phyloP scores from a whole-genome alignment of 2,888 invertebrate genomes.

The Agrotis puta region DNA sequence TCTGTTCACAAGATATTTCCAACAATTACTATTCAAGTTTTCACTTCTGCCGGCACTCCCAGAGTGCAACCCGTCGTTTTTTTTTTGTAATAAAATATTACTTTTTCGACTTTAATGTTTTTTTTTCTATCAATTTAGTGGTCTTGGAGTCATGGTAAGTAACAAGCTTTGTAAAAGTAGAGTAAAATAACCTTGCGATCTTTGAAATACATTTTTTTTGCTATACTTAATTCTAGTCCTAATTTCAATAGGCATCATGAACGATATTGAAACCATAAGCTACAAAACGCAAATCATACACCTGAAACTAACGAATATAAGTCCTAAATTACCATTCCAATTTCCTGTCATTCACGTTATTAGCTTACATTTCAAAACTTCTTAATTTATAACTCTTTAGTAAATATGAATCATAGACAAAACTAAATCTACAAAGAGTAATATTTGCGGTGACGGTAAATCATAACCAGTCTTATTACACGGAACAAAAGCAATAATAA shows the following conservation, averaged over 20 bases:
- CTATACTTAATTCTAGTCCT: no score
- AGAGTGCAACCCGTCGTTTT: no score
- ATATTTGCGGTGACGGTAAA: constrained; percentile 42
- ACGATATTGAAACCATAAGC: neutral
- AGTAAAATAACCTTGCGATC: neutral
- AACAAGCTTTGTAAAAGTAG: neutral
- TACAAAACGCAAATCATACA: neutral
- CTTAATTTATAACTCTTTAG: neutral
- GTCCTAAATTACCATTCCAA: neutral
- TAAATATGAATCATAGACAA: constrained; percentile 1
- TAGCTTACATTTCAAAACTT: neutral
- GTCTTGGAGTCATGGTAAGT: no score
- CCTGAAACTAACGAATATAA: neutral
- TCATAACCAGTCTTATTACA: constrained; percentile 48
- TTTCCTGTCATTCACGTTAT: neutral
- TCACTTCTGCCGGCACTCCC: no score
- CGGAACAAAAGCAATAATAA: constrained; percentile 69
- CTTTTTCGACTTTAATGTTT: constrained; percentile 6
- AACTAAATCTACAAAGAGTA: constrained; percentile 6
- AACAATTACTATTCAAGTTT: no score
- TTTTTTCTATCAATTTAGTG: neutral
- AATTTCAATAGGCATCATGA: neutral
- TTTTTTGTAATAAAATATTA: constrained; percentile 53
- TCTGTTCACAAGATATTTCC: no score
- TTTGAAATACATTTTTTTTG: neutral